These are phyloP conservation scores for Protobothrops mucrosquamatus DNA, from an alignment of 2,113 vertebrate genomes.

Conservation along the genomic window DNA sequence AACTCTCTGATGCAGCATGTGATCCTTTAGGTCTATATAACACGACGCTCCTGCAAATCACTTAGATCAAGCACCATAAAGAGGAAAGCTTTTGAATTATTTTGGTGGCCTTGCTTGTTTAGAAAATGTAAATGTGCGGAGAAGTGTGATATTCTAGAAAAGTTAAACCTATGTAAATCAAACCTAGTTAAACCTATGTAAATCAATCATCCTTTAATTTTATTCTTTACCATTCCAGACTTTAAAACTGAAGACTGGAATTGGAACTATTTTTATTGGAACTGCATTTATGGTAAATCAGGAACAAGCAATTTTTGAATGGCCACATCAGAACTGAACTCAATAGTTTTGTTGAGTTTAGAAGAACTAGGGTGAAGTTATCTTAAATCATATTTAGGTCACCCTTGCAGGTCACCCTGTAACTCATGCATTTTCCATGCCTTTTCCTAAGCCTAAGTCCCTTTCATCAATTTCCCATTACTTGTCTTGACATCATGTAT, in stretches of 20 bases:
- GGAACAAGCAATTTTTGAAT: background rate
- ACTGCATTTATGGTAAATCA: background rate
- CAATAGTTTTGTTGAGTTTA: background rate
- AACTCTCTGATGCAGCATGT: conserved; percentile 42
- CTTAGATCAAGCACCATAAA: conserved; percentile 35
- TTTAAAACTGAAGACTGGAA: background rate
- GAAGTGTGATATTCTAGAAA: conserved; percentile 11
- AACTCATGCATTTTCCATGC: background rate
- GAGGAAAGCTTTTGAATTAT: conserved; percentile 42
- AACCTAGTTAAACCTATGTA: conserved; percentile 28
- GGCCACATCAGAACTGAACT: background rate
- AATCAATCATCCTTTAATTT: background rate
- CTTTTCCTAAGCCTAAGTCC: background rate
- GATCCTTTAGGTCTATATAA: conserved; percentile 31
- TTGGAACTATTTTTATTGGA: background rate
- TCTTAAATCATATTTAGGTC: background rate
- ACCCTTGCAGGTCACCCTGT: background rate
- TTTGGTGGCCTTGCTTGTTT: conserved; percentile 20
- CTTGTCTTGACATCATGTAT: background rate
- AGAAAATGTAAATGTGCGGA: conserved; percentile 29
- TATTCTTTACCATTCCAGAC: background rate
- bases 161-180: conserved; percentile 26
- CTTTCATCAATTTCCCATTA: background rate
- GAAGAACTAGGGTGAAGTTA: background rate
- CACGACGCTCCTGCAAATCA: conserved; percentile 42